These are phyloP conservation scores for Anolis sagrei DNA, from an alignment of 2,113 vertebrate species.

Conservation along the genomic window DNA sequence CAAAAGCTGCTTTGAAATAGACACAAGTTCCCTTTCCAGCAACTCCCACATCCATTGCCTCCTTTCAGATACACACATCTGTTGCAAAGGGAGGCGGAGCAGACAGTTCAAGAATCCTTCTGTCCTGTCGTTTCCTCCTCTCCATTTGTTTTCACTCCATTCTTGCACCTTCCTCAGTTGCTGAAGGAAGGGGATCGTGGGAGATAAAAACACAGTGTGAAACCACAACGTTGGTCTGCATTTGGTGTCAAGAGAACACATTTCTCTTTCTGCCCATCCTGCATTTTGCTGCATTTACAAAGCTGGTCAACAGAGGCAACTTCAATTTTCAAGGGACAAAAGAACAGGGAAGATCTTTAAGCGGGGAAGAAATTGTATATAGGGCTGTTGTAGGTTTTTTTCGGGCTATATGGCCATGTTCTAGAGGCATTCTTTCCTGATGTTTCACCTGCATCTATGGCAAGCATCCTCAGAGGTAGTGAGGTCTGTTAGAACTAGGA, in stretches of 20 bases:
- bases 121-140: background rate
- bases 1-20: conserved; percentile 83
- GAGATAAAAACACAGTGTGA: conserved; percentile 50
- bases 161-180: conserved; percentile 67
- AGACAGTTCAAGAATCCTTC: conserved; percentile 62
- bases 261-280: background rate
- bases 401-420: too few relatives aligned
- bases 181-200: conserved; percentile 57
- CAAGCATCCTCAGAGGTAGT: too few relatives aligned
- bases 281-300: conserved; percentile 2
- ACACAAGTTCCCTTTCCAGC: conserved; percentile 69
- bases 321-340: conserved; percentile 30
- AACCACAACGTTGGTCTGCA: conserved; percentile 56
- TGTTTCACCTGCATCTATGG: too few relatives aligned
- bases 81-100: conserved; percentile 65
- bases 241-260: conserved; percentile 50
- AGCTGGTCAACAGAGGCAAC: background rate
- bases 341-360: conserved; percentile 5
- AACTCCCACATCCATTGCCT: conserved; percentile 74
- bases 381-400: too few relatives aligned
- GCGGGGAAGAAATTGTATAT: background rate
- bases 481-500: too few relatives aligned
- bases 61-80: conserved; percentile 78
- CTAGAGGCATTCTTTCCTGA: too few relatives aligned
- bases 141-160: conserved; percentile 47